phyloP scores from a whole-genome alignment of 1,140 invertebrate species.

The Drosophila pandora region DNA sequence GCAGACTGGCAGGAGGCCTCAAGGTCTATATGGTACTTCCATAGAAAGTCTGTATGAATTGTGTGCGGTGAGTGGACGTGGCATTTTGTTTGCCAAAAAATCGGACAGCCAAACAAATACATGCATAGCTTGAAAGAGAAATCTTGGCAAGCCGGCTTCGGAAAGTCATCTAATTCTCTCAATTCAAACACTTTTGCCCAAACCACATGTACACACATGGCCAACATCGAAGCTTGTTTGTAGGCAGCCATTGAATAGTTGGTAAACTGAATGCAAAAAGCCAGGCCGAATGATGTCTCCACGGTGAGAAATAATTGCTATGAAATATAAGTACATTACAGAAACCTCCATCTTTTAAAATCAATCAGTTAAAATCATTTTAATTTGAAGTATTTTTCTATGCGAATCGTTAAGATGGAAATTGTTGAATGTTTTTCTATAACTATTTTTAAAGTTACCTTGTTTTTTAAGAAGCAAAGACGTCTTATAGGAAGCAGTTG shows the following conservation, averaged over 20 bases:
- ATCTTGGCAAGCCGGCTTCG: constrained; percentile 50
- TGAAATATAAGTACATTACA: too few relatives aligned
- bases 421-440: too few relatives aligned
- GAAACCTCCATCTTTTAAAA: too few relatives aligned
- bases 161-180: constrained; percentile 73
- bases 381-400: too few relatives aligned
- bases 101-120: constrained; percentile 63
- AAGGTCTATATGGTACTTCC: constrained; percentile 44
- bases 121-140: constrained; percentile 66
- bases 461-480: too few relatives aligned
- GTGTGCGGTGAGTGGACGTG: constrained; percentile 38
- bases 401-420: too few relatives aligned
- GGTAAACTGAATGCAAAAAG: constrained; percentile 67
- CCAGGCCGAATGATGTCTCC: constrained; percentile 35
- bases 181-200: constrained; percentile 68
- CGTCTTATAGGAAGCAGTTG: too few relatives aligned
- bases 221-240: constrained; percentile 43
- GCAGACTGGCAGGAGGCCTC: constrained; percentile 13
- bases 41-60: constrained; percentile 18
- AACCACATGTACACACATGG: constrained; percentile 34
- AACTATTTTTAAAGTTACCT: too few relatives aligned
- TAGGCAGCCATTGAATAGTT: constrained; percentile 60
- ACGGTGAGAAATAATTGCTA: background rate
- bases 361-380: too few relatives aligned
- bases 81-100: constrained; percentile 71